A percentile compares a stretch with the other conserved stretches of the same genome.
Conservation (phyloP, 2,797 vertebrate species). For the Bradypodion ventrale region DNA sequence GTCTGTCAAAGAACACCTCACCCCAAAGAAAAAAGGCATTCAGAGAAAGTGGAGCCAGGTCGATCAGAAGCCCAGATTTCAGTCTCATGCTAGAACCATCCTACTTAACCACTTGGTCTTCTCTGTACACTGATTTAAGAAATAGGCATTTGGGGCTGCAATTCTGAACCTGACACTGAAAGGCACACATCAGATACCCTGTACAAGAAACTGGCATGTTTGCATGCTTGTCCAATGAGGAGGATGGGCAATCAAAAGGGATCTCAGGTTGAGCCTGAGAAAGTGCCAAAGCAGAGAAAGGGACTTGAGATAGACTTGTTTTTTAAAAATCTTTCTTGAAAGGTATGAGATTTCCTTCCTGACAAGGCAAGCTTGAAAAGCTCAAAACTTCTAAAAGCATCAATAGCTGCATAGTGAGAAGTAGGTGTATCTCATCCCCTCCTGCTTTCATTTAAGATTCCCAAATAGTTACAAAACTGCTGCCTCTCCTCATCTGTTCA, state of each 20-base stretch:
- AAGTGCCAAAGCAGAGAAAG: constrained; percentile 31
- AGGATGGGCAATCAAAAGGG: constrained; percentile 60
- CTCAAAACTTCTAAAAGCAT: constrained; percentile 35
- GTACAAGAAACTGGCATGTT: constrained; percentile 73
- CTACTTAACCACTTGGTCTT: constrained; percentile 66
- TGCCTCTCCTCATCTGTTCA: constrained; percentile 37
- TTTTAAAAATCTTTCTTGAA: constrained; percentile 21
- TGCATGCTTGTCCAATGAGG: constrained; percentile 58
- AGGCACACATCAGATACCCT: constrained; percentile 82
- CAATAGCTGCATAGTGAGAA: constrained; percentile 56
- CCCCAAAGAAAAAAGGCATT: constrained; percentile 71
- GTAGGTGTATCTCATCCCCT: constrained; percentile 39
- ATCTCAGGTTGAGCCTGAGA: constrained; percentile 48
- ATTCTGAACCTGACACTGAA: constrained; percentile 77
- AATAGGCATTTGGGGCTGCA: constrained; percentile 71
- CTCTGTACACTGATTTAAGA: constrained; percentile 71
- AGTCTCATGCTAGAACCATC: constrained; percentile 53
- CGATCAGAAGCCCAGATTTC: constrained; percentile 49
- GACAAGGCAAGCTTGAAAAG: constrained; percentile 49
- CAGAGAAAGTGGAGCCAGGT: constrained; percentile 56
- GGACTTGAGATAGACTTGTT: constrained; percentile 3
- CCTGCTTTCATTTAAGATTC: constrained; percentile 46
- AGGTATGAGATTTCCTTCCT: constrained; percentile 15
- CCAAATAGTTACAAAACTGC: constrained; percentile 45
- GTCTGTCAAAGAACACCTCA: constrained; percentile 60